A percentile compares a stretch with the other conserved stretches of the same genome.
These are phyloP conservation scores for Amphiprion ocellaris DNA, from an alignment of 2,113 vertebrate genomes.

Conservation along the genomic window DNA sequence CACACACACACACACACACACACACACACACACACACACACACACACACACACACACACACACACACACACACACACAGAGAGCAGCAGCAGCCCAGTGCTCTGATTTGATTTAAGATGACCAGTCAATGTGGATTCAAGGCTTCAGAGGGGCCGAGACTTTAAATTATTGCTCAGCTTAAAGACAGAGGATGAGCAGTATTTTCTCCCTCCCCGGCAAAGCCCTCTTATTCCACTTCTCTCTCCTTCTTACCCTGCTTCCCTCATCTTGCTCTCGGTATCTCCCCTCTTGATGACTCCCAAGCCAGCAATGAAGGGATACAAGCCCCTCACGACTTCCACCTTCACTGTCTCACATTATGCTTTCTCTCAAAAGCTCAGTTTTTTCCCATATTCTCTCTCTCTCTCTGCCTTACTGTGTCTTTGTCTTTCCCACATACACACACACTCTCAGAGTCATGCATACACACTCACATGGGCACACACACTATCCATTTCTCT, in stretches of 20 bases:
- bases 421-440: slow-evolving; percentile 42
- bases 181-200: slow-evolving; percentile 69
- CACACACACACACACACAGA: slow-evolving; percentile 30
- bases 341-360: slow-evolving; percentile 26
- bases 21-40: slow-evolving; percentile 45
- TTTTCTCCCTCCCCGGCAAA: slow-evolving; percentile 64
- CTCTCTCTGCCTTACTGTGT: slow-evolving; percentile 31
- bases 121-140: slow-evolving; percentile 81
- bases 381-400: not conserved
- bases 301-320: slow-evolving; percentile 29
- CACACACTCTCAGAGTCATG: slow-evolving; percentile 16
- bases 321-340: slow-evolving; percentile 13
- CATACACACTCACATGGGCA: slow-evolving; percentile 42
- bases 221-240: slow-evolving; percentile 48
- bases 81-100: slow-evolving; percentile 47
- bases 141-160: slow-evolving; percentile 70
- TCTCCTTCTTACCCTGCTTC: slow-evolving; percentile 9
- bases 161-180: slow-evolving; percentile 84
- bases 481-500: slow-evolving; percentile 75
- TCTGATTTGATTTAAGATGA: slow-evolving; percentile 86
- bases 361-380: slow-evolving; percentile 21
- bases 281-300: slow-evolving; percentile 34
- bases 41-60: slow-evolving; percentile 45
- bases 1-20: slow-evolving; percentile 45
- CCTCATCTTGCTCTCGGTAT: slow-evolving; percentile 35